Percentiles rank a stretch among this genome's conserved stretches.
Evolutionary conservation across 1,140 invertebrate species (phyloP).

Genomic region (Cryptotermes secundus): DNA sequence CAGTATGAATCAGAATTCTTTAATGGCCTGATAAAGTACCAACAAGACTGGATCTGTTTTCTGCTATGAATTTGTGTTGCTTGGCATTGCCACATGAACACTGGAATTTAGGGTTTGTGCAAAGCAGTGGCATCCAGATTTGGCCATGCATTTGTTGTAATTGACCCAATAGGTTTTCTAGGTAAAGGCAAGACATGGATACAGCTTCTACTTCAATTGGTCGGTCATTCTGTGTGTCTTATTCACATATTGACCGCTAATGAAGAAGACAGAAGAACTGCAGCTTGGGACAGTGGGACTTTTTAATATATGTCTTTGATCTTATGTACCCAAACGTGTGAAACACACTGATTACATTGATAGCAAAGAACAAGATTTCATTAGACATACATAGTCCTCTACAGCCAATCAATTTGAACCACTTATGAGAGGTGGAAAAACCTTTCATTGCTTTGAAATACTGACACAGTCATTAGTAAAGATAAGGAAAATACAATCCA

Average conservation of each 20-base stretch:
- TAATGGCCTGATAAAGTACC: neutral
- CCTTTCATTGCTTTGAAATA: no score
- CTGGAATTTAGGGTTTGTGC: slow-evolving; percentile 1
- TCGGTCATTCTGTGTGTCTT: slow-evolving; percentile 6
- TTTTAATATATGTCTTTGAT: neutral
- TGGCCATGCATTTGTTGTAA: neutral
- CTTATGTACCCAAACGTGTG: no score
- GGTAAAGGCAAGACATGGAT: neutral
- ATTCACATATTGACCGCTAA: neutral
- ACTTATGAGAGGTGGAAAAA: no score
- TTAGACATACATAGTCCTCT: no score
- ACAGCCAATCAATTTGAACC: no score
- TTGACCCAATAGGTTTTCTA: slow-evolving; percentile 15
- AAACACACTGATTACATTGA: no score
- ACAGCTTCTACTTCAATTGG: neutral
- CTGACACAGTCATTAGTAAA: no score
- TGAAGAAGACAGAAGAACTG: neutral
- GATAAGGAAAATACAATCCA: no score
- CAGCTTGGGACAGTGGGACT: slow-evolving; percentile 10
- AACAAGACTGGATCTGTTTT: neutral
- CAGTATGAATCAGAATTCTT: no score
- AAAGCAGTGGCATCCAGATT: neutral
- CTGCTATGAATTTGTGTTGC: neutral
- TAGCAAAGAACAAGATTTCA: no score
- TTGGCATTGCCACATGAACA: neutral